Conservation (phyloP, 2,888 invertebrate genomes). For the Eupithecia vulgata region DNA sequence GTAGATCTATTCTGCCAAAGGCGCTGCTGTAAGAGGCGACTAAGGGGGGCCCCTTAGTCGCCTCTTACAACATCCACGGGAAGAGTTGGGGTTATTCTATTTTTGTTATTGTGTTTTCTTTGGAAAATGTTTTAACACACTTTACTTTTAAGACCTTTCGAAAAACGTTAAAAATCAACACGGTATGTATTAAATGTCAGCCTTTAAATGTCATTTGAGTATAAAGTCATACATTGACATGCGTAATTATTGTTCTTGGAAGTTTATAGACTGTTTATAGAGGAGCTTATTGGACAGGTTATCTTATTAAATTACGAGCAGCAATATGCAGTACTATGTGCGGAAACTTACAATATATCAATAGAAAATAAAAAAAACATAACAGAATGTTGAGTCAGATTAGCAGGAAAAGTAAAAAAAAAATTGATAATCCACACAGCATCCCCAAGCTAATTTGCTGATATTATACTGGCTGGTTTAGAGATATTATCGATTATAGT, state of each 20-base stretch:
- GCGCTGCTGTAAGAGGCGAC: too few species aligned
- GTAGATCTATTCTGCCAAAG: too few species aligned
- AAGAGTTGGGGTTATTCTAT: too few species aligned
- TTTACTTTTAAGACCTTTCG: constrained; percentile 4
- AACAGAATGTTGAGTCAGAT: not conserved
- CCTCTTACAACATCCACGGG: too few species aligned
- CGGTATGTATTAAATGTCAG: constrained; percentile 37
- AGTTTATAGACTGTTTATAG: constrained; percentile 38
- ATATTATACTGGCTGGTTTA: not conserved
- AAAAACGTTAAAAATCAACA: constrained; percentile 36
- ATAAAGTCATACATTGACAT: constrained; percentile 36
- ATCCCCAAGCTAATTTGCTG: not conserved
- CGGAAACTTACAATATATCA: not conserved
- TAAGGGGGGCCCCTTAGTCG: too few species aligned
- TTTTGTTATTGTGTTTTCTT: too few species aligned
- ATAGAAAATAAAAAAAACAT: not conserved
- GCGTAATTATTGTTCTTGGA: constrained; percentile 36
- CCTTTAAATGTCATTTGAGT: constrained; percentile 27
- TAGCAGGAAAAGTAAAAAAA: not conserved
- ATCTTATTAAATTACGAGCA: not conserved
- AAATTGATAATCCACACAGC: too few species aligned
- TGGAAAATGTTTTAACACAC: too few species aligned
- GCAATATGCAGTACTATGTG: not conserved
- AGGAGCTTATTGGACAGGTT: constrained; percentile 19
- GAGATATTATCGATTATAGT: not conserved